Evolutionary conservation across 2,797 vertebrate species (phyloP).

Genomic region (Eupleurogrammus muticus): DNA sequence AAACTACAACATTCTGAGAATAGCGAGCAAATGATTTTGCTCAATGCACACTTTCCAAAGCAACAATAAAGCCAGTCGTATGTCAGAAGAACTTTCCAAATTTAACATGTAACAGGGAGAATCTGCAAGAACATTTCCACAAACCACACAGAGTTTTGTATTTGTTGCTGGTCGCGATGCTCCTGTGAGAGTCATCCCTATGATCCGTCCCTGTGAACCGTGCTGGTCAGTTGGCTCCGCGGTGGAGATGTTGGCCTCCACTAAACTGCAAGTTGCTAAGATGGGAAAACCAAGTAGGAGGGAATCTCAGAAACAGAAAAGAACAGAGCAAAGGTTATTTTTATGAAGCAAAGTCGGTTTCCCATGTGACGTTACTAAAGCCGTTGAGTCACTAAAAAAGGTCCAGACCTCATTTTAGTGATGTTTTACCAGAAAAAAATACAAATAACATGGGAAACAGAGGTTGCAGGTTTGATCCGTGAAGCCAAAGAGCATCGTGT

Average conservation of each 20-base stretch:
- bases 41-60: no score
- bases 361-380: slow-evolving; percentile 52
- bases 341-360: slow-evolving; percentile 55
- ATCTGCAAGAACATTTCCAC: neutral
- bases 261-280: slow-evolving; percentile 80
- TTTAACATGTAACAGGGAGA: no score
- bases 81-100: no score
- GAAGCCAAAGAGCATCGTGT: neutral
- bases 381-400: slow-evolving; percentile 3
- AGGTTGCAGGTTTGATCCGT: slow-evolving; percentile 24
- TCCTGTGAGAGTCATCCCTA: slow-evolving; percentile 54
- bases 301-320: slow-evolving; percentile 65
- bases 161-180: neutral
- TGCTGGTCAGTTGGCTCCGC: slow-evolving; percentile 58
- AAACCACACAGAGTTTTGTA: neutral
- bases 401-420: slow-evolving; percentile 18
- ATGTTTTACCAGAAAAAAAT: neutral
- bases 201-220: slow-evolving; percentile 68
- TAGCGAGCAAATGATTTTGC: no score
- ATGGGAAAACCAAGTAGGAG: slow-evolving; percentile 77
- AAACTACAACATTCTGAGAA: no score
- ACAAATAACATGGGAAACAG: slow-evolving; percentile 38
- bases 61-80: no score
- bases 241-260: slow-evolving; percentile 62
- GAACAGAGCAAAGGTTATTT: slow-evolving; percentile 44